Conservation (phyloP, 2,888 invertebrate species). For the Phorcus lineatus region DNA sequence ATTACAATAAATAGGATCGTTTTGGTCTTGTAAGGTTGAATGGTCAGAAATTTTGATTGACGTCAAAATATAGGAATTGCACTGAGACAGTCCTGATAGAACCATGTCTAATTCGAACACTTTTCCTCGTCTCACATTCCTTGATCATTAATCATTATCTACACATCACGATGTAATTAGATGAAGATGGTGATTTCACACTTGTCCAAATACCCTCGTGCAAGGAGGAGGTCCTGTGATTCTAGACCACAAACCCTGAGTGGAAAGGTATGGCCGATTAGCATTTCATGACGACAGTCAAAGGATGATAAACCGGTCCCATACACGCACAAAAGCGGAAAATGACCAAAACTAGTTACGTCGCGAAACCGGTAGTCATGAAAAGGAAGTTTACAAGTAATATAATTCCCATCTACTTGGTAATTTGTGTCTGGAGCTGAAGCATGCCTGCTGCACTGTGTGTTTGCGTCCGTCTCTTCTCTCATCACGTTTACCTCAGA, state of each 20-base stretch:
- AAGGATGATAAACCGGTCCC: background rate
- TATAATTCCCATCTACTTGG: conserved; percentile 12
- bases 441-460: background rate
- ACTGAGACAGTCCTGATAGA: background rate
- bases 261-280: background rate
- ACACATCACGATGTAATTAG: background rate
- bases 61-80: too few relatives aligned
- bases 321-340: background rate
- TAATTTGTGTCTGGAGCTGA: background rate
- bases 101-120: background rate
- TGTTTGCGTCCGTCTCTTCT: background rate
- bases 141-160: conserved; percentile 6
- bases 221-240: background rate
- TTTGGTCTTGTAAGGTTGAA: too few relatives aligned
- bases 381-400: conserved; percentile 12
- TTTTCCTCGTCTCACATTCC: background rate
- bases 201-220: background rate
- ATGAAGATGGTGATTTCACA: conserved; percentile 10
- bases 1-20: too few relatives aligned
- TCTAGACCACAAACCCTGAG: background rate
- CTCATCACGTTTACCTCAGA: background rate
- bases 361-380: background rate
- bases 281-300: conserved; percentile 19
- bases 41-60: too few relatives aligned
- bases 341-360: conserved; percentile 5